phyloP scores from a whole-genome alignment of 1,140 invertebrate species.

The Scylla paramamosain region DNA sequence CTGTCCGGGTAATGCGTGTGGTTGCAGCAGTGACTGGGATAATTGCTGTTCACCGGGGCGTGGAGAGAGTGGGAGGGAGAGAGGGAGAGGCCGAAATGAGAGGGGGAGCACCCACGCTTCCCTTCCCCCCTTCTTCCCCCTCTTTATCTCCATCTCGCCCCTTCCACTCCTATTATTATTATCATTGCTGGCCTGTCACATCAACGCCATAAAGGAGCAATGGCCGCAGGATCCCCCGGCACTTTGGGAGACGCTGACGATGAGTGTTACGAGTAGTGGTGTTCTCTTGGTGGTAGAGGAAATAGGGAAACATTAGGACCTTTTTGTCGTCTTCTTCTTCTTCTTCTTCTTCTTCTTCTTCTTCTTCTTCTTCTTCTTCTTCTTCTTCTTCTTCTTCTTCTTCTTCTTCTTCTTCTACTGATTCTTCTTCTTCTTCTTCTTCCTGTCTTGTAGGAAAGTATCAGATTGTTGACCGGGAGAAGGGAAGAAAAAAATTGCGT shows the following conservation, averaged over 20 bases:
- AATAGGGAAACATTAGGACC: too few species aligned
- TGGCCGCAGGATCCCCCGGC: background rate
- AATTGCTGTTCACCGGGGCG: constrained; percentile 2
- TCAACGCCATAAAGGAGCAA: background rate
- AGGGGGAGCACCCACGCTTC: background rate
- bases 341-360: too few species aligned
- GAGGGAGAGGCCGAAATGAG: background rate
- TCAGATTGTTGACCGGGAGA: background rate
- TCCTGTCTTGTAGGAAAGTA: background rate
- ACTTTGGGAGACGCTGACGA: background rate
- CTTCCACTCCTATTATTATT: background rate
- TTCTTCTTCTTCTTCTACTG: too few species aligned
- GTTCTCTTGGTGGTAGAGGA: too few species aligned
- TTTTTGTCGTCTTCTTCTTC: too few species aligned
- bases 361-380: too few species aligned
- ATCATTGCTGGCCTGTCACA: background rate
- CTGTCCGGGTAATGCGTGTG: background rate
- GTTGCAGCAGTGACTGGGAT: constrained; percentile 18
- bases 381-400: too few species aligned
- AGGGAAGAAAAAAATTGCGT: too few species aligned
- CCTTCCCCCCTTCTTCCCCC: background rate
- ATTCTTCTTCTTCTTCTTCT: background rate
- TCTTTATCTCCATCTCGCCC: background rate
- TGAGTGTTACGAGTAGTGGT: too few species aligned
- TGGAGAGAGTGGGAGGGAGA: background rate